These are phyloP conservation scores for Terebella lapidaria DNA, from an alignment of 2,888 invertebrate species.

Conservation along the genomic window DNA sequence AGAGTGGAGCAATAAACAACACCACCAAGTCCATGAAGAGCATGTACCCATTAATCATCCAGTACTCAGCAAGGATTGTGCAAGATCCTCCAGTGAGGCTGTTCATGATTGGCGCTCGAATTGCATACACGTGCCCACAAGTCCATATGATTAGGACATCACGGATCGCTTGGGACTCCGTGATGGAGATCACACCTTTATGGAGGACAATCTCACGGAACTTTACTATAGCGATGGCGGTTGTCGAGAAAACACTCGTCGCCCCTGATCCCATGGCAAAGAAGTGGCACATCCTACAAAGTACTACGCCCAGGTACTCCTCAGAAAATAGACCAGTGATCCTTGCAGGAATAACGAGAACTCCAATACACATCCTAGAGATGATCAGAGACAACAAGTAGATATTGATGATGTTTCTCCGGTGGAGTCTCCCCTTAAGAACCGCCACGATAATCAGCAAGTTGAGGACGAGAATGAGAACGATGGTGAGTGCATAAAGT, in stretches of 20 bases:
- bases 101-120: constrained; percentile 4
- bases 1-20: constrained; percentile 10
- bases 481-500: neutral
- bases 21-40: constrained; percentile 7
- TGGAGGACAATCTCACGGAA: constrained; percentile 3
- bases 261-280: constrained; percentile 1
- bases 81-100: neutral
- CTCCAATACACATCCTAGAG: constrained; percentile 9
- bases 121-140: constrained; percentile 6
- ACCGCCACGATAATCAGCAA: constrained; percentile 1
- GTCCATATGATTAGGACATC: constrained; percentile 9
- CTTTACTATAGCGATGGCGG: constrained; percentile 7
- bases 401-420: constrained; percentile 5
- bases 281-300: constrained; percentile 14
- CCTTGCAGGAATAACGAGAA: constrained; percentile 12
- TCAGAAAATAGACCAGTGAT: constrained; percentile 15
- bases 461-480: constrained; percentile 7
- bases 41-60: constrained; percentile 4
- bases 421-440: neutral
- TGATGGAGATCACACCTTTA: neutral
- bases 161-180: neutral
- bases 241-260: constrained; percentile 8
- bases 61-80: constrained; percentile 2
- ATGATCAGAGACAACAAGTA: constrained; percentile 12
- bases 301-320: constrained; percentile 7